Percentiles rank a stretch among this genome's conserved stretches.
Conservation (phyloP, 2,113 vertebrate species). For the Peucedramus taeniatus region DNA sequence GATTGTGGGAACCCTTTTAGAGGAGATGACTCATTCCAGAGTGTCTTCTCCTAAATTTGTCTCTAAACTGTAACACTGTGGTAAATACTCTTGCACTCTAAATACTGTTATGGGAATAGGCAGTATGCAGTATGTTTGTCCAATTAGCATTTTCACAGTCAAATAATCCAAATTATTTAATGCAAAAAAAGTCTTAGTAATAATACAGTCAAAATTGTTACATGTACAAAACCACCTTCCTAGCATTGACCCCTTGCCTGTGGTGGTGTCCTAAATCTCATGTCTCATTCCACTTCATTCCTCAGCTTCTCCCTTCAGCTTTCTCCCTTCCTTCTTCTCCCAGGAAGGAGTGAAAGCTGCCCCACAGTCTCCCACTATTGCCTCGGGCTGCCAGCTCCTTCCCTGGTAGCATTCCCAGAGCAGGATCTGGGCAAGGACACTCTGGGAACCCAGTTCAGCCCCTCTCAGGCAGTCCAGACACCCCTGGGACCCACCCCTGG, state of each 20-base stretch:
- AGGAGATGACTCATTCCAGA: not conserved
- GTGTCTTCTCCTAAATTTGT: not conserved
- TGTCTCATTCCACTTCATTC: not conserved
- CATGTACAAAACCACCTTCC: not conserved
- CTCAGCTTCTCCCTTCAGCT: not conserved
- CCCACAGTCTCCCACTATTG: rapidly evolving
- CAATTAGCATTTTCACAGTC: not conserved
- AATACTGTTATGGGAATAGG: not conserved
- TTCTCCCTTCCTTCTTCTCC: not conserved
- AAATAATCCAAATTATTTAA: not conserved
- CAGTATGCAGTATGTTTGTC: not conserved
- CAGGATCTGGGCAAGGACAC: not conserved
- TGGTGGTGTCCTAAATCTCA: rapidly evolving
- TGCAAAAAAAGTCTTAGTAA: not conserved
- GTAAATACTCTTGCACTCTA: not conserved
- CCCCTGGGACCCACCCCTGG: rapidly evolving
- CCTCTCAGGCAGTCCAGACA: not conserved
- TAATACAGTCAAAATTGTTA: not conserved
- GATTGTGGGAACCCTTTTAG: not conserved
- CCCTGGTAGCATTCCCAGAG: rapidly evolving
- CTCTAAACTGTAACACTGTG: not conserved
- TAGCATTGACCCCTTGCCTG: not conserved
- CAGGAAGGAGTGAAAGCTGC: not conserved
- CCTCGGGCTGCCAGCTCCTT: not conserved
- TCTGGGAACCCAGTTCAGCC: not conserved